A percentile compares a stretch with the other conserved stretches of the same genome.
Evolutionary conservation across 2,888 invertebrate genomes (phyloP).

Genomic region (Gasteruption jaculator): DNA sequence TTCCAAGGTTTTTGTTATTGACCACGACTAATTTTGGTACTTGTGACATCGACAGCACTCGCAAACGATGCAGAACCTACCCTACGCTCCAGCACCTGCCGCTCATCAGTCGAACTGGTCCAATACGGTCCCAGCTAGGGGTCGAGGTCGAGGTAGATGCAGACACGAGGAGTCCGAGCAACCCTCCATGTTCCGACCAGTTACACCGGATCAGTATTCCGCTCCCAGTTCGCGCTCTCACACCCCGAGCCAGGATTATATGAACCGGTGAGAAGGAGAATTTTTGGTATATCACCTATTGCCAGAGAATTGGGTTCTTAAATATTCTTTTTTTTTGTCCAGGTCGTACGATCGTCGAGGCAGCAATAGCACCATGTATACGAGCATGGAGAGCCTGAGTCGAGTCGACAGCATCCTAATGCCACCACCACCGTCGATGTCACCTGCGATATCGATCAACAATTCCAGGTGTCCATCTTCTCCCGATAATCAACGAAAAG

Average conservation of each 20-base stretch:
- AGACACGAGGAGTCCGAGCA: conserved; percentile 55
- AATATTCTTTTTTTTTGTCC: conserved; percentile 7
- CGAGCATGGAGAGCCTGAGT: conserved; percentile 47
- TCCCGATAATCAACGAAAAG: conserved; percentile 29
- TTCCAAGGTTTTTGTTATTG: neutral
- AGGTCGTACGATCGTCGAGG: conserved; percentile 47
- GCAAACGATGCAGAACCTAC: conserved; percentile 44
- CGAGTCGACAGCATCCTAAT: conserved; percentile 37
- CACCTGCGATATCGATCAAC: conserved; percentile 34
- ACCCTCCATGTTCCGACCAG: conserved; percentile 42
- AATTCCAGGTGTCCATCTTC: conserved; percentile 31
- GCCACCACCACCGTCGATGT: conserved; percentile 36
- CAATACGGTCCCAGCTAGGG: conserved; percentile 60
- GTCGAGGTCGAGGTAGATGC: conserved; percentile 62
- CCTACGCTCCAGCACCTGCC: conserved; percentile 45
- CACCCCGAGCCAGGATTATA: conserved; percentile 46
- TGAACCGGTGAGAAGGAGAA: conserved; percentile 39
- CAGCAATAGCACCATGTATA: conserved; percentile 48
- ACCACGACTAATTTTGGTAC: conserved; percentile 7
- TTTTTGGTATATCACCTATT: too few relatives aligned
- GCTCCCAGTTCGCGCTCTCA: conserved; percentile 49
- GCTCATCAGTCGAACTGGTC: conserved; percentile 55
- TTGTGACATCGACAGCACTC: conserved; percentile 41
- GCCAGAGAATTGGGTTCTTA: neutral
- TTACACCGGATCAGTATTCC: conserved; percentile 53